Evolutionary conservation across 64 coral and sea anemone species (phyloP).

Genomic region (Cladopsammia gracilis): DNA sequence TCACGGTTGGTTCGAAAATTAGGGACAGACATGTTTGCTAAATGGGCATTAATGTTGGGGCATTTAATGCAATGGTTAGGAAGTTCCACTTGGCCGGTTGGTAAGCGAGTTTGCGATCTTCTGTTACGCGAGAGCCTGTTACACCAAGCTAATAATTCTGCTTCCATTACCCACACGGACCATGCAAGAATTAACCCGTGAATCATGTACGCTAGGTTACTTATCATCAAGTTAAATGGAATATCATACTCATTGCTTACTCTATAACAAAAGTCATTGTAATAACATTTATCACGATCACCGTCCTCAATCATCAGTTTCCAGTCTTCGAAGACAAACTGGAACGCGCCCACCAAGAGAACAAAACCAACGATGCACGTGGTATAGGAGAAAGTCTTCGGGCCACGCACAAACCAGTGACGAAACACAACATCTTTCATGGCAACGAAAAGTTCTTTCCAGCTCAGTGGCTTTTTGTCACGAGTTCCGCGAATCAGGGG

Average conservation of each 20-base stretch:
- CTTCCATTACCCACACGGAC: constrained; percentile 81
- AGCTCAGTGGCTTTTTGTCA: neutral
- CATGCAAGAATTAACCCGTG: constrained; percentile 76
- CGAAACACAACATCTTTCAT: constrained; percentile 35
- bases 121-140: constrained; percentile 8
- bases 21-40: constrained; percentile 47
- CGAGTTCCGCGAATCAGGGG: neutral
- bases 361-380: constrained; percentile 76
- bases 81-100: constrained; percentile 27
- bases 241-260: constrained; percentile 44
- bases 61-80: constrained; percentile 39
- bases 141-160: constrained; percentile 55
- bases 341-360: constrained; percentile 70
- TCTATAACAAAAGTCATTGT: constrained; percentile 79
- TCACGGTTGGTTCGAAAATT: neutral
- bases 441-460: constrained; percentile 4
- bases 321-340: constrained; percentile 70
- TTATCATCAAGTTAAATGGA: constrained; percentile 92
- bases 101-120: neutral
- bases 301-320: constrained; percentile 22
- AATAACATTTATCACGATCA: constrained; percentile 51
- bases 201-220: constrained; percentile 85
- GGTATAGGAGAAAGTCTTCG: constrained; percentile 71
- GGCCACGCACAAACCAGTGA: constrained; percentile 65
- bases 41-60: constrained; percentile 13